Evolutionary conservation across 2,797 vertebrate species (phyloP).

Genomic region (Myripristis murdjan): DNA sequence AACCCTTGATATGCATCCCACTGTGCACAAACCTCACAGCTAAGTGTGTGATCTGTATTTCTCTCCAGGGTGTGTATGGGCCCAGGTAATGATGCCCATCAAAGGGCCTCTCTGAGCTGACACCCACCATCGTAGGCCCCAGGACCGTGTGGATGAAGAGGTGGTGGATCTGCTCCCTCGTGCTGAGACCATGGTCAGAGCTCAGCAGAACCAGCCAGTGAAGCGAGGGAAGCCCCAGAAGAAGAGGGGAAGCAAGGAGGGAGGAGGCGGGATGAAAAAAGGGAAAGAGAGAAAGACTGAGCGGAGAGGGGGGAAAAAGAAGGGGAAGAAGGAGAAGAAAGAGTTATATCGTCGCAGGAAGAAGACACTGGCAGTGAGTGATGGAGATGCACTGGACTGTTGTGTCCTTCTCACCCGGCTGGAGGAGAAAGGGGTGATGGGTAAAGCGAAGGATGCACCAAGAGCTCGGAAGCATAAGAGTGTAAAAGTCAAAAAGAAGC

Average conservation of each 20-base stretch:
- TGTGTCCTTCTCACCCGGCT: conserved; percentile 94
- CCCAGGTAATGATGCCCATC: conserved; percentile 73
- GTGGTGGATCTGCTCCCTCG: conserved; percentile 68
- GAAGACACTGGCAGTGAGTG: conserved; percentile 78
- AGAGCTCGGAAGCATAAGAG: conserved; percentile 65
- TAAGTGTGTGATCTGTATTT: conserved; percentile 60
- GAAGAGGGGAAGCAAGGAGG: conserved; percentile 64
- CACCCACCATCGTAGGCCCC: conserved; percentile 56
- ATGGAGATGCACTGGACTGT: conserved; percentile 90
- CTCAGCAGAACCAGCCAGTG: conserved; percentile 71
- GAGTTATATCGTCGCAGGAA: conserved; percentile 76
- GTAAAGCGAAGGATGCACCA: conserved; percentile 43
- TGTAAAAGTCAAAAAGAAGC: conserved; percentile 68
- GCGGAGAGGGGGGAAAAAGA: conserved; percentile 62
- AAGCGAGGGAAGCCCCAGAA: conserved; percentile 67
- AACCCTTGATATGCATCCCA: background rate
- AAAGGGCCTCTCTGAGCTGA: conserved; percentile 75
- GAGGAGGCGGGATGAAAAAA: conserved; percentile 46
- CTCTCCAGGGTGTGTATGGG: conserved; percentile 77
- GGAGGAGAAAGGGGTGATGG: conserved; percentile 83
- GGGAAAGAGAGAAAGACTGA: conserved; percentile 58
- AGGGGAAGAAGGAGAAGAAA: conserved; percentile 71
- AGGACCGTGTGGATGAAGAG: conserved; percentile 69
- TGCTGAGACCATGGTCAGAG: conserved; percentile 84
- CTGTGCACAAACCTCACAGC: conserved; percentile 8